Conservation (phyloP, 2,888 invertebrate species). For the Habroteleia sp. region DNA sequence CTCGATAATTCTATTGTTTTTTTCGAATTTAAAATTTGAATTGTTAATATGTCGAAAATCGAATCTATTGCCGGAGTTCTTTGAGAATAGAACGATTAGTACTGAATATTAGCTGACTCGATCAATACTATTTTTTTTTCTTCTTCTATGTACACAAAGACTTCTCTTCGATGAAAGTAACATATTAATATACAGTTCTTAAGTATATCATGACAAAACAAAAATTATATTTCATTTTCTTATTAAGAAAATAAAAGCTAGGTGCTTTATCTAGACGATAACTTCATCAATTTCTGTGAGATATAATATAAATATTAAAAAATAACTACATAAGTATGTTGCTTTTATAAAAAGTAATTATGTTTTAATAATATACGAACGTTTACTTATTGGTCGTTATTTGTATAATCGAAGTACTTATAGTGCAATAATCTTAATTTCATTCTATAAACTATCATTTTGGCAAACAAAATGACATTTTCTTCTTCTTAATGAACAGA, state of each 20-base stretch:
- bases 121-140: slow-evolving; percentile 23
- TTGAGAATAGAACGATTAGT: slow-evolving; percentile 28
- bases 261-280: slow-evolving; percentile 10
- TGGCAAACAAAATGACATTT: slow-evolving; percentile 51
- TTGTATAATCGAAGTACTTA: no score
- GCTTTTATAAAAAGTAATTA: slow-evolving; percentile 5
- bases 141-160: slow-evolving; percentile 50
- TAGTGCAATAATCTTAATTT: no score
- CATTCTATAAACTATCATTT: slow-evolving; percentile 29
- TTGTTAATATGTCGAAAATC: neutral
- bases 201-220: slow-evolving; percentile 32
- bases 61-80: slow-evolving; percentile 6
- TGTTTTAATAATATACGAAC: slow-evolving; percentile 15
- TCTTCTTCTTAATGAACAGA: slow-evolving; percentile 15
- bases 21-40: slow-evolving; percentile 10
- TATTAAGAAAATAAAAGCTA: slow-evolving; percentile 5
- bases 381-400: slow-evolving; percentile 3
- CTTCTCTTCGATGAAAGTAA: slow-evolving; percentile 62
- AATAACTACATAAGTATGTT: no score
- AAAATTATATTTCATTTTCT: slow-evolving; percentile 30
- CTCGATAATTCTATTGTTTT: neutral
- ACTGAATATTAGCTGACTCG: slow-evolving; percentile 43
- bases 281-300: slow-evolving; percentile 4
- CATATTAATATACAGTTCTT: slow-evolving; percentile 37
- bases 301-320: slow-evolving; percentile 1